Conservation (phyloP, 2,797 vertebrate genomes). For the Harpagifer antarcticus region DNA sequence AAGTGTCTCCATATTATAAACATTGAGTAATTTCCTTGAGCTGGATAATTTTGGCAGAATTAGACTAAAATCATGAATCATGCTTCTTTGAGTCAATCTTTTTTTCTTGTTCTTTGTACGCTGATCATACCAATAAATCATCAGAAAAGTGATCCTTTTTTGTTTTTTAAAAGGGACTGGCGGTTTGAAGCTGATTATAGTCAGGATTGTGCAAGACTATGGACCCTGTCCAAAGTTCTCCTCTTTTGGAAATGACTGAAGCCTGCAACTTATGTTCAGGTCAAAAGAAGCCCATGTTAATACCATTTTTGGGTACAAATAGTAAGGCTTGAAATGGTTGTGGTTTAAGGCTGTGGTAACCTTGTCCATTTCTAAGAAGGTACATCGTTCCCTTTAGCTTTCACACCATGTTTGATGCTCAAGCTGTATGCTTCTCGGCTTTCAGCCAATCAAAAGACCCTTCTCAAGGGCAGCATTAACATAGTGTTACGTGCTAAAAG, state of each 20-base stretch:
- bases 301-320: slow-evolving; percentile 72
- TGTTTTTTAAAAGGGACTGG: slow-evolving; percentile 33
- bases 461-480: not conserved
- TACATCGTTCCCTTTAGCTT: slow-evolving; percentile 18
- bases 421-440: not conserved
- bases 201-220: slow-evolving; percentile 49
- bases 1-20: slow-evolving; percentile 72
- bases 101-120: slow-evolving; percentile 31
- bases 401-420: slow-evolving; percentile 16
- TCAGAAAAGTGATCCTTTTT: slow-evolving; percentile 35
- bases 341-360: slow-evolving; percentile 16
- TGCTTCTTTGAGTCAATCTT: slow-evolving; percentile 20
- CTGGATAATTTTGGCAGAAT: slow-evolving; percentile 65
- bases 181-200: slow-evolving; percentile 66
- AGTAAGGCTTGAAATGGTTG: slow-evolving; percentile 14
- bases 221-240: slow-evolving; percentile 40
- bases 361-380: slow-evolving; percentile 26
- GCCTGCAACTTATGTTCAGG: slow-evolving; percentile 52
- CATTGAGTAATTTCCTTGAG: slow-evolving; percentile 64
- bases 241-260: slow-evolving; percentile 67
- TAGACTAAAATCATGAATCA: slow-evolving; percentile 64
- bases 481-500: not conserved
- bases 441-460: slow-evolving; percentile 16
- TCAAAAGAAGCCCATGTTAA: slow-evolving; percentile 47
- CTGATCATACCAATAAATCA: slow-evolving; percentile 64